These are phyloP conservation scores for Calidris pugnax DNA, from an alignment of 2,113 vertebrate genomes.

Conservation along the genomic window DNA sequence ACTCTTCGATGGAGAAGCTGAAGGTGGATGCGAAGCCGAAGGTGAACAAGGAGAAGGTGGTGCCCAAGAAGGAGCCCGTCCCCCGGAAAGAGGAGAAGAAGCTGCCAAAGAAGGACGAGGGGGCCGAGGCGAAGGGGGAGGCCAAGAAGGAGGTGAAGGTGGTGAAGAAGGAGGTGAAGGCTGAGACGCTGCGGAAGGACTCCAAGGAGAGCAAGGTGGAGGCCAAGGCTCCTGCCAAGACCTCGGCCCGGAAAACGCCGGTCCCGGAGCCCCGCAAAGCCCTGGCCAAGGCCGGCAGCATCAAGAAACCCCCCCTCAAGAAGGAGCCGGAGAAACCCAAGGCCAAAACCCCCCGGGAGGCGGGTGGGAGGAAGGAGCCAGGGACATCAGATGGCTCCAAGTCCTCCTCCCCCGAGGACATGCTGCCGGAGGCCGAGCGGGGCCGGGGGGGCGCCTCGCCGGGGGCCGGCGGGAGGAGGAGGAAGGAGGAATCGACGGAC, in stretches of 20 bases:
- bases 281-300: slow-evolving; percentile 36
- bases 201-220: slow-evolving; percentile 70
- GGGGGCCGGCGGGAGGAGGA: background rate
- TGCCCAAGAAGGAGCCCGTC: slow-evolving; percentile 68
- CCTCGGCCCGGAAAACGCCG: background rate
- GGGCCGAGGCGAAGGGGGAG: slow-evolving; percentile 36
- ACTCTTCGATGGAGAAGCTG: slow-evolving; percentile 58
- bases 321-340: slow-evolving; percentile 66
- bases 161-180: slow-evolving; percentile 77
- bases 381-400: slow-evolving; percentile 17
- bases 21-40: slow-evolving; percentile 71
- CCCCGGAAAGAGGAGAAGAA: slow-evolving; percentile 77
- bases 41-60: slow-evolving; percentile 74
- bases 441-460: background rate
- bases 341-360: background rate
- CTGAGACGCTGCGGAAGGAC: slow-evolving; percentile 54
- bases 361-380: background rate
- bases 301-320: slow-evolving; percentile 14
- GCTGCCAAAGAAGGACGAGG: slow-evolving; percentile 46
- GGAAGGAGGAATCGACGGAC: background rate
- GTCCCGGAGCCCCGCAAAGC: background rate
- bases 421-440: slow-evolving; percentile 55
- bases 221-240: slow-evolving; percentile 72
- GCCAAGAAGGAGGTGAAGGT: slow-evolving; percentile 49
- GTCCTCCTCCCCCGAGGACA: slow-evolving; percentile 69